A percentile compares a stretch with the other conserved stretches of the same genome.
Conservation (phyloP, 2,113 vertebrate species). For the Hiodon tergisus region DNA sequence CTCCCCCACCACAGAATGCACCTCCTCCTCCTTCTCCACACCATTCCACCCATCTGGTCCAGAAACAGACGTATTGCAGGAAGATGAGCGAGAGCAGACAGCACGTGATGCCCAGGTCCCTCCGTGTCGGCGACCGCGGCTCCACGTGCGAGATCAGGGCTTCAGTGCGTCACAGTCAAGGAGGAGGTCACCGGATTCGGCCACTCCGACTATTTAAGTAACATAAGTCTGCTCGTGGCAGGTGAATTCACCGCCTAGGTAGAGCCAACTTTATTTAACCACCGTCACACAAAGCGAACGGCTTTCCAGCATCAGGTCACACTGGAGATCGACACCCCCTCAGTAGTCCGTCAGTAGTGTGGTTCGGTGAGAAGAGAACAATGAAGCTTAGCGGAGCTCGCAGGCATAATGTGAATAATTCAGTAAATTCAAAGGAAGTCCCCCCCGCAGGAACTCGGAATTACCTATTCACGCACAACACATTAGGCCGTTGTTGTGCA, state of each 20-base stretch:
- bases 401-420: constrained; percentile 11
- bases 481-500: constrained; percentile 5
- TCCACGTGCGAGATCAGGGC: neutral
- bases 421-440: constrained; percentile 10
- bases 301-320: neutral
- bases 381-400: neutral
- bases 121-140: neutral
- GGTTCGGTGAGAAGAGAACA: neutral
- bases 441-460: constrained; percentile 5
- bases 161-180: neutral
- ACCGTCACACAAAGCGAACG: neutral
- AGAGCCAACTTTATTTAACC: too few species aligned
- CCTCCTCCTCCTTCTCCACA: neutral
- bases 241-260: too few species aligned
- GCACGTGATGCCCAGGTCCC: neutral
- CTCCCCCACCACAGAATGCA: neutral
- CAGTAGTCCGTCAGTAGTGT: neutral
- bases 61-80: constrained; percentile 20
- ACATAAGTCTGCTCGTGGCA: too few species aligned
- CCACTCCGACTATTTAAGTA: too few species aligned
- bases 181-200: too few species aligned
- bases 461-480: constrained; percentile 11
- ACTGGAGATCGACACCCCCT: neutral
- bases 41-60: constrained; percentile 3
- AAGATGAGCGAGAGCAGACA: constrained; percentile 10